Percentiles rank a stretch among this genome's conserved stretches.
Evolutionary conservation across 2,888 invertebrate species (phyloP).

Genomic region (Acleris emargana): DNA sequence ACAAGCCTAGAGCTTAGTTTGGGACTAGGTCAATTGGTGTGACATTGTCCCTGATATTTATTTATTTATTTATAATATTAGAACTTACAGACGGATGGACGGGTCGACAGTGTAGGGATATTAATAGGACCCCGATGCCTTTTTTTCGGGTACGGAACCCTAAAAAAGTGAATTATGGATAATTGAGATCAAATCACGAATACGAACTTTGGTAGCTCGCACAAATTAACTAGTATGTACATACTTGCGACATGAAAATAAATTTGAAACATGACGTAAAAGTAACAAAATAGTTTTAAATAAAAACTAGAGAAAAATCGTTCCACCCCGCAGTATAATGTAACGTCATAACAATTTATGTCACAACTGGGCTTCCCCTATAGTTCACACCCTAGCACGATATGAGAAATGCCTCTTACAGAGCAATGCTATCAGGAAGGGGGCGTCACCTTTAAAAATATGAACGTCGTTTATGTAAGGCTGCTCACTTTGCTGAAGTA

Average conservation of each 20-base stretch:
- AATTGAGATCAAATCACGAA: no score
- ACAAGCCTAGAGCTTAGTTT: no score
- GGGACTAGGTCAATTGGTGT: no score
- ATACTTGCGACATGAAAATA: background rate
- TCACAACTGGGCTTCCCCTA: conserved; percentile 29
- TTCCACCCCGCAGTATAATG: conserved; percentile 28
- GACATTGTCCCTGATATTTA: no score
- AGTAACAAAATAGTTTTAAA: conserved; percentile 11
- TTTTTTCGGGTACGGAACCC: no score
- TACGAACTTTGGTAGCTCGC: no score
- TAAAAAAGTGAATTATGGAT: no score
- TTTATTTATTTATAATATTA: no score
- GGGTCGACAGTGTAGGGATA: no score
- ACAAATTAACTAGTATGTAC: no score
- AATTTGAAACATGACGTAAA: conserved; percentile 1
- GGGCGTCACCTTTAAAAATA: conserved; percentile 38
- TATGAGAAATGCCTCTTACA: conserved; percentile 34
- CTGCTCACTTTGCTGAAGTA: conserved; percentile 33
- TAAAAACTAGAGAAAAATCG: conserved; percentile 20
- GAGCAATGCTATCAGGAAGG: conserved; percentile 36
- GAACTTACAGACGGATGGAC: no score
- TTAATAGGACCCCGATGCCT: no score
- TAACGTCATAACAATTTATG: conserved; percentile 32
- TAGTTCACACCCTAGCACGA: conserved; percentile 32
- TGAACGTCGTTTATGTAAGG: conserved; percentile 36